Base-by-base conservation (phyloP, 2,888 invertebrate genomes). In the Volucella bombylans region DNA sequence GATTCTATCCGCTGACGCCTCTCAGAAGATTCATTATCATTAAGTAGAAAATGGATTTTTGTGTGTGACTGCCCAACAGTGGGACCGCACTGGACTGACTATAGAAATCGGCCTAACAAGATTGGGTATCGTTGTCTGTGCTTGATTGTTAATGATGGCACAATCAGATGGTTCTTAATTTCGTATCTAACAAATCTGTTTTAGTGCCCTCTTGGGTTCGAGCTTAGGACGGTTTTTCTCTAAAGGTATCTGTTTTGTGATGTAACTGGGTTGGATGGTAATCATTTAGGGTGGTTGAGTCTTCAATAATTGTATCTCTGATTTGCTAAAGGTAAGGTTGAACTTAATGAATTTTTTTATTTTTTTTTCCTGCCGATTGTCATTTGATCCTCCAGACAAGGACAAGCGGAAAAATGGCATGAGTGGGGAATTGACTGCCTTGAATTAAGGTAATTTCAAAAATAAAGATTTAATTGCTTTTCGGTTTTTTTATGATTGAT, bases 111-210 rank as follows among this genome's bases (percentile, higher is more conserved):
- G 55, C 65, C 41, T 72, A 59, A 57, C 65, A 47, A 59, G 18
- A 49, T 72, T 59, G 69, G 41, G 57, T 47, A 62, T 54, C 62
- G 64, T 77, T 81, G 77, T 73, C 83, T 74, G 72, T 79, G 73
- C 52, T 61, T 80, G 80, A 83, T 83, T 83, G 83, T 80, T 83
- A 83, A 83, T 80, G 83, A 79, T 74, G 74, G 69, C 65, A 72
- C 74, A 83, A 83, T 83, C 65, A 71, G 83, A 83, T 83, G 80
- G 65, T 83, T 83, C 71, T 62, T 80, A 83, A 83, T 80, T 79
- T 67, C 45, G 54, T 83, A 69, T 79, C 79, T 74, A 64, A 23
- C 57, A 83, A 79, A 74, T 74, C 74, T 67, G 61, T 64, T 78
- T 72, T 52, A 73, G 67, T 64, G 68, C 49, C 57, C 78, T 68